A percentile compares a stretch with the other conserved stretches of the same genome.
Evolutionary conservation across 2,888 invertebrate genomes (phyloP).

Genomic region (Eretmocerus hayati): DNA sequence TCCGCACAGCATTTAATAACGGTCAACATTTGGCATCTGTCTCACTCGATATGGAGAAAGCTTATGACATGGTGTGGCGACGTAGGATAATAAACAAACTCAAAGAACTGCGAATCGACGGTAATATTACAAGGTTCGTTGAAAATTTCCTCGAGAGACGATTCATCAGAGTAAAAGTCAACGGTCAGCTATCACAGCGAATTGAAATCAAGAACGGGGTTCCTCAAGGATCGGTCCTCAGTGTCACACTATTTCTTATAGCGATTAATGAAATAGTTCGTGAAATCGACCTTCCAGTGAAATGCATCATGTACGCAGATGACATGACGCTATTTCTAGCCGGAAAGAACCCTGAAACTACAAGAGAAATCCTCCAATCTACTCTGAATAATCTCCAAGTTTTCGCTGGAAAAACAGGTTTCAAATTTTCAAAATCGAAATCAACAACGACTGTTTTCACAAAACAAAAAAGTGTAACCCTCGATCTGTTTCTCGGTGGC

Average conservation of each 20-base stretch:
- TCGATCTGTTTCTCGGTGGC: no score
- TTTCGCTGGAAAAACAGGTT: background rate
- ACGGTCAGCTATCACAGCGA: background rate
- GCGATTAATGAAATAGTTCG: background rate
- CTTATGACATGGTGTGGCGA: background rate
- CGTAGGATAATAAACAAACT: background rate
- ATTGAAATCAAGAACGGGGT: background rate
- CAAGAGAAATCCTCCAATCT: background rate
- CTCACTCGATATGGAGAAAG: background rate
- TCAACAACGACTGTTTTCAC: background rate
- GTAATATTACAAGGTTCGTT: background rate
- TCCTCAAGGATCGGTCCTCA: background rate
- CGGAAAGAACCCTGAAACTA: background rate
- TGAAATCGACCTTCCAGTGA: background rate
- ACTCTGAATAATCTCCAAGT: background rate
- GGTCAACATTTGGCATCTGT: background rate
- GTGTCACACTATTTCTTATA: background rate
- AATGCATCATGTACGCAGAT: background rate
- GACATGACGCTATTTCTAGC: conserved; percentile 1
- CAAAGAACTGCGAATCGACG: background rate
- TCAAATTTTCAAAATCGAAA: conserved; percentile 3
- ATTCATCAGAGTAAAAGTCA: background rate
- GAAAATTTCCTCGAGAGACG: conserved; percentile 1
- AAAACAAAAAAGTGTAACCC: background rate
- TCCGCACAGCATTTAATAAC: conserved; percentile 13